Conservation (phyloP, 1,140 invertebrate species). For the Tetramorium parvispinum region DNA sequence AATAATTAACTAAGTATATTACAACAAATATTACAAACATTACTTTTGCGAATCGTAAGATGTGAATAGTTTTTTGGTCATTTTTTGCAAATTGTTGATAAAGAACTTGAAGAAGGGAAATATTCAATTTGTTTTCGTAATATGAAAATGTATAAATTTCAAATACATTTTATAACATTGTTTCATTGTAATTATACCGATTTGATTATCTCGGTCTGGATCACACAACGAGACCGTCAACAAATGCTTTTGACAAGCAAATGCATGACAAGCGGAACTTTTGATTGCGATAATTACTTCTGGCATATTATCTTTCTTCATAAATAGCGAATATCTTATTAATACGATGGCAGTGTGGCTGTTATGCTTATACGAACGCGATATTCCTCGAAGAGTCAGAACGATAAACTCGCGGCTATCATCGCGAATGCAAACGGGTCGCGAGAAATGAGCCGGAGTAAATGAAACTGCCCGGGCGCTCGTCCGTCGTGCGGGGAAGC, state of each 20-base stretch:
- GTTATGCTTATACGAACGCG: background rate
- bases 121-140: no score
- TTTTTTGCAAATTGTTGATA: background rate
- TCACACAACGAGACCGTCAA: no score
- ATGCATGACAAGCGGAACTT: no score
- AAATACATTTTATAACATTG: background rate
- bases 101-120: no score
- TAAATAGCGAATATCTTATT: background rate
- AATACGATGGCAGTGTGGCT: no score
- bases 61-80: background rate
- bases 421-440: slow-evolving; percentile 46
- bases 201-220: background rate
- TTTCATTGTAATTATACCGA: background rate
- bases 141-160: background rate
- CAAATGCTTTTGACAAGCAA: no score
- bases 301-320: background rate
- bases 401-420: slow-evolving; percentile 34
- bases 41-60: background rate
- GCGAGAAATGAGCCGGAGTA: slow-evolving; percentile 50
- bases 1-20: background rate
- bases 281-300: background rate
- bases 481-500: background rate
- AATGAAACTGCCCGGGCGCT: slow-evolving; percentile 24
- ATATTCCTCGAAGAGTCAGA: slow-evolving; percentile 21
- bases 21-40: background rate